A percentile compares a stretch with the other conserved stretches of the same genome.
Conservation (phyloP, 2,113 vertebrate species). For the Etheostoma cragini region DNA sequence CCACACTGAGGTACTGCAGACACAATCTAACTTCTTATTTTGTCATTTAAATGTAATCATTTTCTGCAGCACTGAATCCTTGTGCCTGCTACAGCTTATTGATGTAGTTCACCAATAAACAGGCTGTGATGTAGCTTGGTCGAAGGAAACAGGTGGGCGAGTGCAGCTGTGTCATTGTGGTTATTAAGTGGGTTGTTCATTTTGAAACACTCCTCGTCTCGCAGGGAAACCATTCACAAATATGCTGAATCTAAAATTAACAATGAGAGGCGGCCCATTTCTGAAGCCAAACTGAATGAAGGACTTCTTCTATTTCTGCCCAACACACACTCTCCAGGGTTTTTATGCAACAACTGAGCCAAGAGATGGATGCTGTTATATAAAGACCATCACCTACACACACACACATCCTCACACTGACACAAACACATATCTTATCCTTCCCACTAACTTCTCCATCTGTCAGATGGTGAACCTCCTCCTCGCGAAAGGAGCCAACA, state of each 20-base stretch:
- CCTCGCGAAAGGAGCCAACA: conserved; percentile 95
- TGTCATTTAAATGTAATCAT: too few species aligned
- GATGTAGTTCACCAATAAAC: not conserved
- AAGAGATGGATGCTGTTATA: conserved; percentile 52
- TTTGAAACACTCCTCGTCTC: conserved; percentile 18
- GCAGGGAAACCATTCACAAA: conserved; percentile 40
- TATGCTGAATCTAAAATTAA: conserved; percentile 41
- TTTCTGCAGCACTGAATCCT: not conserved
- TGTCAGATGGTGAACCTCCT: conserved; percentile 95
- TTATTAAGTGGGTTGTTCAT: conserved; percentile 31
- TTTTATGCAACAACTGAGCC: conserved; percentile 47
- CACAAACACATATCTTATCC: not conserved
- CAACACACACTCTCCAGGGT: not conserved
- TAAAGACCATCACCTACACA: conserved; percentile 42
- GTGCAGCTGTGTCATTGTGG: conserved; percentile 38
- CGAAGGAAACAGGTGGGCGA: conserved; percentile 50
- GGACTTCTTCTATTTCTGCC: conserved; percentile 17
- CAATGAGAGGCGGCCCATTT: conserved; percentile 35
- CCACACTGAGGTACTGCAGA: conserved; percentile 89
- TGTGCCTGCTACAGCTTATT: fast-evolving
- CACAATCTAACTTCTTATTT: not conserved
- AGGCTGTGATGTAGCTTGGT: conserved; percentile 31
- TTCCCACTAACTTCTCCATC: not conserved
- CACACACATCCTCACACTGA: conserved; percentile 4
- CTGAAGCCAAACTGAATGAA: conserved; percentile 30